Conservation (phyloP, 2,113 vertebrate genomes). For the Chionis minor region DNA sequence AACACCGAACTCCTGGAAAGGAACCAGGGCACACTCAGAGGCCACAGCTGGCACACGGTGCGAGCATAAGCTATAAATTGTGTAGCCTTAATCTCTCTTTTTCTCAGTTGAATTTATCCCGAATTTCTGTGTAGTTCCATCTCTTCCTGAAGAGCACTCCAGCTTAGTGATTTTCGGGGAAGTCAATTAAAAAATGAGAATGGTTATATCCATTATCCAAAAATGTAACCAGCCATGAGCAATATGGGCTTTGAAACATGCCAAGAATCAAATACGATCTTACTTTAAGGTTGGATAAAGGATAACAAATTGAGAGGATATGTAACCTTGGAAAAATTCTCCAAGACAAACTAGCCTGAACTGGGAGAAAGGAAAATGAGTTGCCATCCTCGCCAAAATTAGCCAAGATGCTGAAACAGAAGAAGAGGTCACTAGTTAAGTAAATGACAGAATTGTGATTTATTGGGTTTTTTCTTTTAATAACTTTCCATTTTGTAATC, state of each 20-base stretch:
- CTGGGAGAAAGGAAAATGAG: not conserved
- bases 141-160: not conserved
- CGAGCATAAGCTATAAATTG: fast-evolving
- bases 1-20: not conserved
- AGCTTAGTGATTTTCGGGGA: not conserved
- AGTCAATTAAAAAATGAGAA: not conserved
- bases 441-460: not conserved
- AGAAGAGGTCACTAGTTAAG: not conserved
- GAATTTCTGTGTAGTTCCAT: not conserved
- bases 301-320: not conserved
- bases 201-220: not conserved
- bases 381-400: not conserved
- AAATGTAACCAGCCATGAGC: not conserved
- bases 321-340: not conserved
- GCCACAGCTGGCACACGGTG: not conserved
- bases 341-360: not conserved
- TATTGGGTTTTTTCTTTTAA: not conserved
- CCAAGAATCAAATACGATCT: not conserved
- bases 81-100: not conserved
- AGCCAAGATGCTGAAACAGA: not conserved
- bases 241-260: not conserved
- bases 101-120: not conserved
- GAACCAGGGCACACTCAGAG: not conserved
- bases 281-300: not conserved
- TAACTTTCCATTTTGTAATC: not conserved